Evolutionary conservation across 2,888 invertebrate genomes (phyloP).

Genomic region (Apodemia zela): DNA sequence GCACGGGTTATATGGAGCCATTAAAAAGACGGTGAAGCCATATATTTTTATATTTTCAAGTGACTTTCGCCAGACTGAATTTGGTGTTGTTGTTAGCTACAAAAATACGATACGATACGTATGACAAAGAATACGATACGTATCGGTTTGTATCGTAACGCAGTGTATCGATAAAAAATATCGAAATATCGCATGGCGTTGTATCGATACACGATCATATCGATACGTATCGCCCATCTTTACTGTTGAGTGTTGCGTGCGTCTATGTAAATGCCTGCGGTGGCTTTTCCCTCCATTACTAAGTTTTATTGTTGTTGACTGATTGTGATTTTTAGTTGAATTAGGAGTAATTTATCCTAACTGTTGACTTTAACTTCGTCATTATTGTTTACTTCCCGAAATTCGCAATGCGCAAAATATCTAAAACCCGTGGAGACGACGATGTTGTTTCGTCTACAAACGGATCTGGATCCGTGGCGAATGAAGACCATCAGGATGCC

Average conservation of each 20-base stretch:
- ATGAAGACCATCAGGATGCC: slow-evolving; percentile 38
- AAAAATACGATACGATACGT: too few relatives aligned
- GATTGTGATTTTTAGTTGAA: not conserved
- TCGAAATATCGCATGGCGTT: too few relatives aligned
- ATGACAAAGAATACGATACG: too few relatives aligned
- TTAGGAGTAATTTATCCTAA: not conserved
- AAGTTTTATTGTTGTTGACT: slow-evolving; percentile 19
- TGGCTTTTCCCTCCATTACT: slow-evolving; percentile 35
- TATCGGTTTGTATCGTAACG: too few relatives aligned
- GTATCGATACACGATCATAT: too few relatives aligned
- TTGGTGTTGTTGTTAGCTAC: too few relatives aligned
- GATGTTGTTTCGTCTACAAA: slow-evolving; percentile 71
- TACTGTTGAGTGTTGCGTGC: slow-evolving; percentile 1
- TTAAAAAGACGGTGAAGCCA: too few relatives aligned
- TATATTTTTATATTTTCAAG: too few relatives aligned
- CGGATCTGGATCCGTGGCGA: slow-evolving; percentile 61
- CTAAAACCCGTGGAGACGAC: slow-evolving; percentile 66
- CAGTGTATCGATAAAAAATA: too few relatives aligned
- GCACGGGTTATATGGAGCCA: too few relatives aligned
- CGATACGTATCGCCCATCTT: too few relatives aligned
- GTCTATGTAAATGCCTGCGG: slow-evolving; percentile 19
- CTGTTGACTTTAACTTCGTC: slow-evolving; percentile 8
- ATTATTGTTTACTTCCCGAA: slow-evolving; percentile 42
- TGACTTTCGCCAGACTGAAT: too few relatives aligned
- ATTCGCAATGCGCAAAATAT: slow-evolving; percentile 65